A percentile compares a stretch with the other conserved stretches of the same genome.
phyloP scores from a whole-genome alignment of 2,113 vertebrate genomes.

The Channa argus region DNA sequence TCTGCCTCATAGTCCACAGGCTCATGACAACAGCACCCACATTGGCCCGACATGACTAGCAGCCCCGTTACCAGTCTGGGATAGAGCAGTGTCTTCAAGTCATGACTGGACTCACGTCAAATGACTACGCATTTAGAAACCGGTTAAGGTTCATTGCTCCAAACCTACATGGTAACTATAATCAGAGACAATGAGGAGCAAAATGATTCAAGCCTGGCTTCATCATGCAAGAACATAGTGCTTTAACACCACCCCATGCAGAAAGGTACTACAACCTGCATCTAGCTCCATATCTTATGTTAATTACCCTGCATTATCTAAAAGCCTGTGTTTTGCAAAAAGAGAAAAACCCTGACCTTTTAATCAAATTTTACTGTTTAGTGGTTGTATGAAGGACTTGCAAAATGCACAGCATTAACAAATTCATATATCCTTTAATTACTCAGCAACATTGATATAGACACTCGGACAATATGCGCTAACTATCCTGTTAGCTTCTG shows the following conservation, averaged over 20 bases:
- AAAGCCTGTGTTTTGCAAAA: constrained; percentile 25
- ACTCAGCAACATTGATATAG: constrained; percentile 10
- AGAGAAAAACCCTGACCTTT: constrained; percentile 12
- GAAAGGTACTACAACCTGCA: constrained; percentile 33
- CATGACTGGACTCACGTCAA: constrained; percentile 51
- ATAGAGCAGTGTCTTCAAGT: constrained; percentile 49
- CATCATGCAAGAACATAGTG: constrained; percentile 44
- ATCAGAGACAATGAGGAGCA: constrained; percentile 64
- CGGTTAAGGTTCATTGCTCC: constrained; percentile 61
- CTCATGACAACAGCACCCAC: constrained; percentile 26
- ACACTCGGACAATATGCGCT: constrained; percentile 15
- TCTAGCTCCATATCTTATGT: constrained; percentile 38
- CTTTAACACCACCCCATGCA: constrained; percentile 47
- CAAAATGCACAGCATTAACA: constrained; percentile 44
- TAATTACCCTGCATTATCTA: constrained; percentile 41
- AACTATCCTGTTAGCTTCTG: constrained; percentile 1
- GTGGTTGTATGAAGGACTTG: constrained; percentile 56
- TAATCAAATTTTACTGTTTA: constrained; percentile 46
- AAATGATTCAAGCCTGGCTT: constrained; percentile 58
- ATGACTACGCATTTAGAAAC: constrained; percentile 63
- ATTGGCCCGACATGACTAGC: constrained; percentile 44
- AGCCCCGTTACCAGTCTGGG: constrained; percentile 53
- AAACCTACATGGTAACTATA: constrained; percentile 65
- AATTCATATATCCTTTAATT: constrained; percentile 43
- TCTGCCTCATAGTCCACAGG: constrained; percentile 7